A percentile compares a stretch with the other conserved stretches of the same genome.
These are phyloP conservation scores for Agrochola lota DNA, from an alignment of 2,888 invertebrate genomes.

Conservation along the genomic window DNA sequence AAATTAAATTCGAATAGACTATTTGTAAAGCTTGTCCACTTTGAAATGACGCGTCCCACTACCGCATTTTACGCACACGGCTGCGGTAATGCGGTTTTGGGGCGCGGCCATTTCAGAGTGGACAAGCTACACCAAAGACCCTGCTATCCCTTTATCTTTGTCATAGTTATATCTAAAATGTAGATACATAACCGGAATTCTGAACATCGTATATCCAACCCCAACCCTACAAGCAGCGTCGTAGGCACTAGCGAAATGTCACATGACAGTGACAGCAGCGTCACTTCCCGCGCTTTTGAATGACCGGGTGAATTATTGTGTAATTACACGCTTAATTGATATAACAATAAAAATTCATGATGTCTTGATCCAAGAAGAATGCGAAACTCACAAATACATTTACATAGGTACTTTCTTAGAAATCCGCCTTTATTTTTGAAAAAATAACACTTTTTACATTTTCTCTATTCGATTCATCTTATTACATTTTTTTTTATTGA, in stretches of 20 bases:
- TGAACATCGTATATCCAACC: background rate
- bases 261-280: background rate
- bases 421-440: background rate
- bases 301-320: background rate
- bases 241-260: background rate
- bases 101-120: background rate
- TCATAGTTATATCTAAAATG: background rate
- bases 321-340: background rate
- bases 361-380: background rate
- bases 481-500: background rate
- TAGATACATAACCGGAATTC: background rate
- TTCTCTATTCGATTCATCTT: too few relatives aligned
- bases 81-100: too few relatives aligned
- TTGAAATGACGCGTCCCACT: too few relatives aligned
- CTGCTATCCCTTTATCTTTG: background rate
- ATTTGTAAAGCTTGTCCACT: too few relatives aligned
- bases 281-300: background rate
- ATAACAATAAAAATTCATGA: background rate
- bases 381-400: background rate
- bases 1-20: too few relatives aligned
- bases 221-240: background rate
- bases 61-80: too few relatives aligned
- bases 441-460: background rate
- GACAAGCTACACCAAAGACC: background rate
- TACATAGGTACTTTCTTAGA: background rate